phyloP scores from a whole-genome alignment of 2,888 invertebrate species.

The Coelopa pilipes region DNA sequence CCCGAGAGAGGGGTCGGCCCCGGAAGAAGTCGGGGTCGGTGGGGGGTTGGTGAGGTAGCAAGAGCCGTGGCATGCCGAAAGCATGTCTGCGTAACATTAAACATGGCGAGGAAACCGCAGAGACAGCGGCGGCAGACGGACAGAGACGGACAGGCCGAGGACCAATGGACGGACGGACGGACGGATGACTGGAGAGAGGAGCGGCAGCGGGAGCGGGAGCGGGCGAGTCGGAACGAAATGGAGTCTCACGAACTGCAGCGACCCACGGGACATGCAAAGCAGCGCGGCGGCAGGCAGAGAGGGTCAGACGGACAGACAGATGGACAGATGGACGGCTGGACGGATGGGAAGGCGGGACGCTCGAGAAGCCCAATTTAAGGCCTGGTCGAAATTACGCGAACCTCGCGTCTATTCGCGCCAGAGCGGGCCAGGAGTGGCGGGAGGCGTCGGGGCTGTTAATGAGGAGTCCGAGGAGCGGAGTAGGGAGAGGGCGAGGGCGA shows the following conservation, averaged over 20 bases:
- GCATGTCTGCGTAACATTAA: conserved; percentile 5
- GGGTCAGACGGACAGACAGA: conserved; percentile 3
- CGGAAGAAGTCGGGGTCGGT: background rate
- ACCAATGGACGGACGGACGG: conserved; percentile 7
- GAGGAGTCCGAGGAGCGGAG: too few relatives aligned
- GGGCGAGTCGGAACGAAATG: too few relatives aligned
- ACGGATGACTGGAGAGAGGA: background rate
- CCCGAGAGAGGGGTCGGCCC: background rate
- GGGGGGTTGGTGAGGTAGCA: background rate
- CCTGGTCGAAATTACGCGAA: conserved; percentile 10
- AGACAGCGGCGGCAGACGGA: too few relatives aligned
- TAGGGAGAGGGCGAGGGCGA: too few relatives aligned
- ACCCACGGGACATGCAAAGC: too few relatives aligned
- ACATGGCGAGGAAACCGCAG: conserved; percentile 29
- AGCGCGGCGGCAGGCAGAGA: background rate
- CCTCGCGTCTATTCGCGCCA: background rate
- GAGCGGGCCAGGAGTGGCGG: background rate
- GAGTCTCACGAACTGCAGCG: too few relatives aligned
- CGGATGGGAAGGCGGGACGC: background rate
- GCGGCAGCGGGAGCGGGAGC: background rate
- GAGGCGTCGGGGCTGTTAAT: background rate
- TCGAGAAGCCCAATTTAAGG: conserved; percentile 13
- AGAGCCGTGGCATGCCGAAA: background rate
- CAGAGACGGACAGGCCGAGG: too few relatives aligned
- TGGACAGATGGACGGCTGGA: background rate